Evolutionary conservation across 2,888 invertebrate species (phyloP), one percentile per base, ranked within the genome.

Genomic region (Caenorhabditis sp.): DNA sequence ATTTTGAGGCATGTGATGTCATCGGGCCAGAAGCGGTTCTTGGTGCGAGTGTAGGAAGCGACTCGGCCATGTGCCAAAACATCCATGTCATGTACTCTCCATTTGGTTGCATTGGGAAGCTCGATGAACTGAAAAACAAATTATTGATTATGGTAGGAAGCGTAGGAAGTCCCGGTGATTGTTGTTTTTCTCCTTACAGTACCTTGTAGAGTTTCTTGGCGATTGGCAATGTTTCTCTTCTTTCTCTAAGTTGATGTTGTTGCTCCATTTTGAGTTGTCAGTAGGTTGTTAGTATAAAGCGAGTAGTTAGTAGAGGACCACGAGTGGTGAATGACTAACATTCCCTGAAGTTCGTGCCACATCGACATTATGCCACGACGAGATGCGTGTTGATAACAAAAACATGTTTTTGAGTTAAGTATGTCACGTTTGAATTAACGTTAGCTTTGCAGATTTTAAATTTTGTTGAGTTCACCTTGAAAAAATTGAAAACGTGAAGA

Each of bases 201-300:
- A 70, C 64, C 59, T 73, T 68, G 63, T 73, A 62, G 21, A 73
- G 43, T 31, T 59, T 52, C 63, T 73, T 68, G 54, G 65, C 61
- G 54, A 66, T 56, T 10, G 56, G 60, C 7, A 69, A 49, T 10
- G 56, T 36, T 27, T 73, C 67, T 25, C 49, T 21, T 43, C 59
- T 38, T 10, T 63, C 59, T 43, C 54, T 27, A 36, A 58, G 27
- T 17, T 26, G 27, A 3, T 26, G n/a, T 43, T 43, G 43, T 43
- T 43, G 43, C 43, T 7, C 31, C 31, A 31, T n/a, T n/a, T n/a
- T 60, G 25, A 53, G 50, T 57, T 26, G 70, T 70, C 63, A 71
- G 71, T 71, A 60, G 36, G 38, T 53, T 27, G 53, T 31, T 58
- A 59, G 59, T 59, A 52, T 21, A 52, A n/a, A 17, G 20, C 52